phyloP scores from a whole-genome alignment of 92 coral and sea anemone species.

The Palythoa grandis region DNA sequence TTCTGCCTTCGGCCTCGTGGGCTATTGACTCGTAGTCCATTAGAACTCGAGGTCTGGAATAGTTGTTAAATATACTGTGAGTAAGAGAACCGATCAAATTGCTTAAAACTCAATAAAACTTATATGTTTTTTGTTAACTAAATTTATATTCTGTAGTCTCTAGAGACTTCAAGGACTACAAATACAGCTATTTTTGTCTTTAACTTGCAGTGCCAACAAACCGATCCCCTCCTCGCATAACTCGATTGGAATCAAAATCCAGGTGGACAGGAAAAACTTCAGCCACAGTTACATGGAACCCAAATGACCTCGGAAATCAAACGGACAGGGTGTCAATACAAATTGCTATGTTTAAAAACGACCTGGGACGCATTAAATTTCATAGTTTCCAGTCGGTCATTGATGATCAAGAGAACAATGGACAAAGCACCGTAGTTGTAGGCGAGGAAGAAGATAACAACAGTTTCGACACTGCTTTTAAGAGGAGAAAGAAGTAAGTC shows the following conservation, averaged over 20 bases:
- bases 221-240: constrained; percentile 35
- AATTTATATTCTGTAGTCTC: too few relatives aligned
- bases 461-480: background rate
- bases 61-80: too few relatives aligned
- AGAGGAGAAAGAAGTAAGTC: background rate
- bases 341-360: constrained; percentile 27
- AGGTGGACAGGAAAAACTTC: constrained; percentile 24
- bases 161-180: too few relatives aligned
- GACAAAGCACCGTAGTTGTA: constrained; percentile 12
- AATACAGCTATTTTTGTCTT: background rate
- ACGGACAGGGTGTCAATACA: constrained; percentile 21
- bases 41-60: too few relatives aligned
- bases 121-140: too few relatives aligned
- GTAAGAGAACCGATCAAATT: too few relatives aligned
- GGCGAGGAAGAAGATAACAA: background rate
- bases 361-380: constrained; percentile 32
- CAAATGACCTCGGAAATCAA: constrained; percentile 15
- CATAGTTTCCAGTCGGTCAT: constrained; percentile 6
- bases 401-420: constrained; percentile 31
- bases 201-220: constrained; percentile 17
- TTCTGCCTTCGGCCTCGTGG: too few relatives aligned
- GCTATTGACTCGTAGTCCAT: too few relatives aligned
- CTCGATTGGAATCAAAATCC: constrained; percentile 8
- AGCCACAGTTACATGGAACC: constrained; percentile 21
- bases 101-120: too few relatives aligned